phyloP scores from a whole-genome alignment of 2,797 vertebrate genomes.

The Silurus aristotelis region DNA sequence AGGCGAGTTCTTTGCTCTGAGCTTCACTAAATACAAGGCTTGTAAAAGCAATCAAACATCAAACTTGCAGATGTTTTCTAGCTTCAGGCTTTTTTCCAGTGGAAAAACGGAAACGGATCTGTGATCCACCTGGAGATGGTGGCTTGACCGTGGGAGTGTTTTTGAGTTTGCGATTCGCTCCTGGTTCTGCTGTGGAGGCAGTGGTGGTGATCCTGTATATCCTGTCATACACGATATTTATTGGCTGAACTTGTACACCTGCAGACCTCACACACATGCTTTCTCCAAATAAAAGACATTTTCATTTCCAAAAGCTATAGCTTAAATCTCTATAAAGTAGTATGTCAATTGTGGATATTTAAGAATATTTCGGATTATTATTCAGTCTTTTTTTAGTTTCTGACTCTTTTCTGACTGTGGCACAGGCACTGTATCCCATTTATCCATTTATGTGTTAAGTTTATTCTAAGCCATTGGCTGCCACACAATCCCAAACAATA shows the following conservation, averaged over 20 bases:
- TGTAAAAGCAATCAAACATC: slow-evolving; percentile 15
- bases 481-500: background rate
- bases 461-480: background rate
- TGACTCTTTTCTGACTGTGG: background rate
- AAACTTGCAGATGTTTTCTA: background rate
- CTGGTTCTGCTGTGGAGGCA: background rate
- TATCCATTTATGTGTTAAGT: no score
- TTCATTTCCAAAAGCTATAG: background rate
- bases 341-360: background rate
- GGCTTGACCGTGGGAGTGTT: background rate
- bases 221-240: background rate
- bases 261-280: background rate
- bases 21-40: slow-evolving; percentile 10
- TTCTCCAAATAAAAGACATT: background rate
- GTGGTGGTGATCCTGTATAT: background rate
- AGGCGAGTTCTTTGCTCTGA: slow-evolving; percentile 29
- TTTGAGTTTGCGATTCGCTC: background rate
- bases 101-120: background rate
- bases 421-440: background rate
- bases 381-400: background rate
- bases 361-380: background rate
- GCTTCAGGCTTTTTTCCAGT: background rate
- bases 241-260: background rate
- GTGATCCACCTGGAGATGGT: slow-evolving; percentile 17
- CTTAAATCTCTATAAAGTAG: background rate